Evolutionary conservation across 92 coral and sea anemone genomes (phyloP), one percentile per base, ranked within the genome.

Genomic region (Porites divaricata): DNA sequence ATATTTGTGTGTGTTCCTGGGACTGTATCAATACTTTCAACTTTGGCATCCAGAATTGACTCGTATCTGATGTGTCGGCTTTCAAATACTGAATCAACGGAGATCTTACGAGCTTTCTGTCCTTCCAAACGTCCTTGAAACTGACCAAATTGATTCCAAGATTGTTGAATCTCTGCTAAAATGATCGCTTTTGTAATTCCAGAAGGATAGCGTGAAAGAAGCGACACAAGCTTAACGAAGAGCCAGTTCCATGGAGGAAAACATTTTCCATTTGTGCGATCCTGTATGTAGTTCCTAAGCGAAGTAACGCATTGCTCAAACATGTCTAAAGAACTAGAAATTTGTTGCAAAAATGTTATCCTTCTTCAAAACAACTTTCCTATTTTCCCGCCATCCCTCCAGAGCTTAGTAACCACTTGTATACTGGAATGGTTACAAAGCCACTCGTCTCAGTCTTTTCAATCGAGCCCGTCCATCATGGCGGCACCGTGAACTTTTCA

Each of bases 221-320:
- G 90, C 16, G 95, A 83, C 4, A 84, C 83, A 13, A 96, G 87
- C 72, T 92, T 94, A 25, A 90, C 81, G 63, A 90, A 91, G 6
- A 96, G 85, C 99, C 99, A 96, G 82, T 92, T 93, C 99, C 99
- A 96, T 15, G 92, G 94, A n/a, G 98, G 98, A 76, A 77, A 64
- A 69, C 98, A 94, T 78, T 91, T 90, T 9, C 85, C 89, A 22
- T 82, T 90, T 72, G 98, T 94, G 20, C 86, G 93, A 23, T 72
- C 76, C 41, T 85, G 86, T 48, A 94, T 87, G 82, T 92, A 92
- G 66, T 85, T 78, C 49, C 95, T 87, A 16, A 94, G 72, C 57
- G 93, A 94, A 76, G 83, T 87, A 28, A 94, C 91, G 49, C 85
- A 76, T 49, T 87, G 86, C 50, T 87, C 84, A 75, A 94, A 94